Evolutionary conservation across 2,888 invertebrate genomes (phyloP), one percentile per base, ranked within the genome.

Genomic region (Herminia tarsipennalis): DNA sequence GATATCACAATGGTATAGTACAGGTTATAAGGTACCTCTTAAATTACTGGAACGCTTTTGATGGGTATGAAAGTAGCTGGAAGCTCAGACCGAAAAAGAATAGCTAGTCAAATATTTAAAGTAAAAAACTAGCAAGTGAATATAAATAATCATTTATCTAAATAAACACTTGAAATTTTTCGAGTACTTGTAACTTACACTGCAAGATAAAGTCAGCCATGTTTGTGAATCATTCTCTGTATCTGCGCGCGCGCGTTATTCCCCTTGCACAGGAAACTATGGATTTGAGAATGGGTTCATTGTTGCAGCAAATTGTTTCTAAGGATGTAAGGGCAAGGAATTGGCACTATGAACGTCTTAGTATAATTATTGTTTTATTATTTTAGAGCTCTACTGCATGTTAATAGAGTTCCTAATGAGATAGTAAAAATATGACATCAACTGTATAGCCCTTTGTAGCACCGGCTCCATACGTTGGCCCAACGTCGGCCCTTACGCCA

Each of bases 211-310:
- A 16, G 32, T 43, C 50, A 9, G 55, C 55, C 57, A 65, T 57
- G 21, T 64, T n/a, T 51, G 47, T 61, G 69, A 65, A 58, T 68
- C 69, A 68, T 53, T 45, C 35, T 33, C 33, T 35, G 36, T 67
- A 56, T 67, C 60, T 63, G 51, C 48, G 55, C 48, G 39, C 16
- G 39, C 48, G 47, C 51, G 61, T 68, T 65, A 68, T 68, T 68
- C 66, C 66, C 66, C 70, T 59, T 59, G 48, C 38, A 45, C 62
- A 66, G 69, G 66, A 66, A 62, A 68, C 54, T 55, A 56, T 56
- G 65, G 48, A 46, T 56, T 41, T 53, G 45, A 40, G 39, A 34
- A 42, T 29, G 49, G 32, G 52, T 50, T 56, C 56, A 56, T 35
- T 44, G 64, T 34, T 53, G 43, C 30, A 51, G 37, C 32, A 33